Conservation (phyloP, 2,797 vertebrate genomes). For the Amphiprion clarkii region DNA sequence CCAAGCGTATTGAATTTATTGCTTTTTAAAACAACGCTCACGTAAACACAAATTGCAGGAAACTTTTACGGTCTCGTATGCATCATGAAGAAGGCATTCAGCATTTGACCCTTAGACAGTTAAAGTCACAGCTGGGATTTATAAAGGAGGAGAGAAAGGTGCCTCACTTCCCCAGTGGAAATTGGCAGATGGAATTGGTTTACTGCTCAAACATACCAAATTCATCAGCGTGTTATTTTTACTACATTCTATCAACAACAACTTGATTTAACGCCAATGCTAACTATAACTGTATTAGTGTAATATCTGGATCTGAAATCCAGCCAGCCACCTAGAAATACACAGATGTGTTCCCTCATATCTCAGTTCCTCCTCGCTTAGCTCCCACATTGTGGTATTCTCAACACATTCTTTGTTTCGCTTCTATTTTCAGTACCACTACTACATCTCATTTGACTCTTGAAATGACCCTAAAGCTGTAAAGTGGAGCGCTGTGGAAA, state of each 20-base stretch:
- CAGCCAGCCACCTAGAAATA: slow-evolving; percentile 69
- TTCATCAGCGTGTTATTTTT: slow-evolving; percentile 68
- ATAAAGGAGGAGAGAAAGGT: slow-evolving; percentile 79
- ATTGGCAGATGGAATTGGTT: slow-evolving; percentile 75
- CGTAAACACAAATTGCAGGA: slow-evolving; percentile 78
- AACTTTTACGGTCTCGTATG: slow-evolving; percentile 74
- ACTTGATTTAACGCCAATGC: slow-evolving; percentile 62
- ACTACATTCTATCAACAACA: slow-evolving; percentile 70
- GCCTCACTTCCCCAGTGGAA: slow-evolving; percentile 70
- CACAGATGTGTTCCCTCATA: slow-evolving; percentile 56
- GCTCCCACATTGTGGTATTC: slow-evolving; percentile 35
- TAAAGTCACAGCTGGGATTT: slow-evolving; percentile 83
- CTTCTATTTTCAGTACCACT: slow-evolving; percentile 23
- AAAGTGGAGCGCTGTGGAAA: slow-evolving; percentile 27
- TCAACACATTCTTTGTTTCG: slow-evolving; percentile 42
- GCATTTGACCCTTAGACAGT: slow-evolving; percentile 76
- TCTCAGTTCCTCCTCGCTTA: slow-evolving; percentile 40
- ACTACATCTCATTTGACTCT: slow-evolving; percentile 32
- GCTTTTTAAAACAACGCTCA: slow-evolving; percentile 70
- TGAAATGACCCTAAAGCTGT: slow-evolving; percentile 13
- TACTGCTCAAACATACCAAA: slow-evolving; percentile 64
- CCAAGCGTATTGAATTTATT: slow-evolving; percentile 55
- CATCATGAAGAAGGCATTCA: slow-evolving; percentile 82
- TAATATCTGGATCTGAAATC: slow-evolving; percentile 56
- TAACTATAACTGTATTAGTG: slow-evolving; percentile 65